Evolutionary conservation across 2,113 vertebrate species (phyloP).

Genomic region (Sphyrna mokarran): DNA sequence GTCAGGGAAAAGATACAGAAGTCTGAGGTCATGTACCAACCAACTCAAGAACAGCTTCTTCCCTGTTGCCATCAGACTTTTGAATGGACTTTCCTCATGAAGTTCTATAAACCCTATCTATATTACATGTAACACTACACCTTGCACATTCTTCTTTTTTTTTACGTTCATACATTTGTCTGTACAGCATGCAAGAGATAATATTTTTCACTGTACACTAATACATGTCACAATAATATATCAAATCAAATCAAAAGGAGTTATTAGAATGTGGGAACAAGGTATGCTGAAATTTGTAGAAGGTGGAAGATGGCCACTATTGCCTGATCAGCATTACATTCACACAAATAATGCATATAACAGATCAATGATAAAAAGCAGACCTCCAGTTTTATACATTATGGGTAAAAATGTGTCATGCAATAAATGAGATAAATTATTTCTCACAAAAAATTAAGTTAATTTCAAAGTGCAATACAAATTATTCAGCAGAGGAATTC

Average conservation of each 20-base stretch:
- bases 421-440: background rate
- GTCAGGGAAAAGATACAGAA: too few relatives aligned
- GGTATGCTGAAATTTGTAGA: background rate
- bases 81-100: too few relatives aligned
- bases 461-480: background rate
- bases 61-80: too few relatives aligned
- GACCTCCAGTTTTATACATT: background rate
- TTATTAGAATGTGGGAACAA: background rate
- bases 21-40: too few relatives aligned
- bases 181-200: too few relatives aligned
- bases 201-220: too few relatives aligned
- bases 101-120: too few relatives aligned
- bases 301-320: background rate
- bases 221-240: too few relatives aligned
- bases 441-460: background rate
- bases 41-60: too few relatives aligned
- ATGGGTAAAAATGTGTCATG: background rate
- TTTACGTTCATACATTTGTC: too few relatives aligned
- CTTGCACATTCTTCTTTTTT: too few relatives aligned
- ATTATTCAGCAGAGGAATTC: background rate
- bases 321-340: background rate
- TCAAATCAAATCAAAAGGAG: background rate
- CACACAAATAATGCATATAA: background rate
- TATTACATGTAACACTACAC: too few relatives aligned
- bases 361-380: background rate